Conservation (phyloP, 2,888 invertebrate genomes). For the Gisinianus flammeolus region DNA sequence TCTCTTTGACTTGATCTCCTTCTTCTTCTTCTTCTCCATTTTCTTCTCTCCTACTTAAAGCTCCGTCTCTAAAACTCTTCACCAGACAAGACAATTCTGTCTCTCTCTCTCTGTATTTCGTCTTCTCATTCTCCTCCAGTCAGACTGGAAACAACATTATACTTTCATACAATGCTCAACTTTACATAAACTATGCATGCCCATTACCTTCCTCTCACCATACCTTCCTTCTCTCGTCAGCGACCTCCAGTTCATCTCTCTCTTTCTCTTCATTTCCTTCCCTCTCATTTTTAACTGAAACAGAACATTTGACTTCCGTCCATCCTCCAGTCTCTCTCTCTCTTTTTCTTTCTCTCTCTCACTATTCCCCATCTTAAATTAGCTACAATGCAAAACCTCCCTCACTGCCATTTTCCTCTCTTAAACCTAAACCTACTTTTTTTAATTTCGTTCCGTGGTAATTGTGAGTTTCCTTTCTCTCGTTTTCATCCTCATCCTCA, state of each 20-base stretch:
- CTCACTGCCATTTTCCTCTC: too few relatives aligned
- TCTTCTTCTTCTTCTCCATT: not conserved
- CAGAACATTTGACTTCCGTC: too few relatives aligned
- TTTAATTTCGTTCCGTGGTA: too few relatives aligned
- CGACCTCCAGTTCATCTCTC: not conserved
- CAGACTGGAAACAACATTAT: constrained; percentile 7
- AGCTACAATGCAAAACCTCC: too few relatives aligned
- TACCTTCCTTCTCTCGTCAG: not conserved
- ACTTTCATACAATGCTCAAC: not conserved
- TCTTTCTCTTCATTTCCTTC: not conserved
- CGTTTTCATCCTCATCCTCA: too few relatives aligned
- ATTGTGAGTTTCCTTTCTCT: too few relatives aligned
- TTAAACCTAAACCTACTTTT: too few relatives aligned
- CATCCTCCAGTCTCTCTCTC: too few relatives aligned
- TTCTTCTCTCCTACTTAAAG: not conserved
- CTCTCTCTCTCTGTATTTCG: not conserved
- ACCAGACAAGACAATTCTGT: not conserved
- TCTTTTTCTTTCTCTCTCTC: not conserved
- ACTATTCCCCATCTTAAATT: not conserved
- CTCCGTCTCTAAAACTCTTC: not conserved
- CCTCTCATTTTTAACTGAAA: too few relatives aligned
- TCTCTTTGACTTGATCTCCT: constrained; percentile 24
- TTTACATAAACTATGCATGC: constrained; percentile 22
- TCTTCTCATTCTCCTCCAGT: not conserved
- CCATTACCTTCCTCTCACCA: not conserved